A percentile compares a stretch with the other conserved stretches of the same genome.
phyloP scores from a whole-genome alignment of 1,140 invertebrate species.

The Aphelenchoides besseyi region DNA sequence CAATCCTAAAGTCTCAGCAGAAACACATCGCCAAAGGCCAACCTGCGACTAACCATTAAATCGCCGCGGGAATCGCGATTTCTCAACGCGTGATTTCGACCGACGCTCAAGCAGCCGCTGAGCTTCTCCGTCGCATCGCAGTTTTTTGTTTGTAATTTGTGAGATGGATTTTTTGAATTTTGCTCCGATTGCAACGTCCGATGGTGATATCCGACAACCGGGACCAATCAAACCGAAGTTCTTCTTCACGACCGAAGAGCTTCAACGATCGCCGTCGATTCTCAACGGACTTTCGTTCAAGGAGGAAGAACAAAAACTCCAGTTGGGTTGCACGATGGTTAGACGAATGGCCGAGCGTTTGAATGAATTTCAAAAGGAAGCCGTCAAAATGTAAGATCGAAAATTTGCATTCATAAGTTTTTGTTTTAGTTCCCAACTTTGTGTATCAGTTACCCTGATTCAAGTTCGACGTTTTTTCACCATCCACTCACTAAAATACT shows the following conservation, averaged over 20 bases:
- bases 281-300: neutral
- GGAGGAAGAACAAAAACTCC: constrained; percentile 12
- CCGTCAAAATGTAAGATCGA: constrained; percentile 12
- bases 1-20: neutral
- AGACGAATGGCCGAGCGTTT: constrained; percentile 7
- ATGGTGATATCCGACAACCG: neutral
- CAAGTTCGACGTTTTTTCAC: constrained; percentile 31
- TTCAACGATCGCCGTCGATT: constrained; percentile 7
- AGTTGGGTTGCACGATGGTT: neutral
- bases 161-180: neutral
- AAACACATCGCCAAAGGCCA: no score
- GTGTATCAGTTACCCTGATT: constrained; percentile 23
- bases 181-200: neutral
- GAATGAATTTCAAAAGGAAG: constrained; percentile 4
- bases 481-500: constrained; percentile 35
- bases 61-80: no score
- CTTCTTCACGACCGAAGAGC: constrained; percentile 17
- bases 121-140: neutral
- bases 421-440: constrained; percentile 24
- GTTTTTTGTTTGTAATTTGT: neutral
- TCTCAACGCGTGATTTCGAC: no score
- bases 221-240: constrained; percentile 15
- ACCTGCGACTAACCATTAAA: no score
- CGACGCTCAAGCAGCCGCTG: no score
- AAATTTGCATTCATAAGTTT: neutral